Evolutionary conservation across 2,797 vertebrate genomes (phyloP), one percentile per base, ranked within the genome.

Genomic region (Buceros bicornis): DNA sequence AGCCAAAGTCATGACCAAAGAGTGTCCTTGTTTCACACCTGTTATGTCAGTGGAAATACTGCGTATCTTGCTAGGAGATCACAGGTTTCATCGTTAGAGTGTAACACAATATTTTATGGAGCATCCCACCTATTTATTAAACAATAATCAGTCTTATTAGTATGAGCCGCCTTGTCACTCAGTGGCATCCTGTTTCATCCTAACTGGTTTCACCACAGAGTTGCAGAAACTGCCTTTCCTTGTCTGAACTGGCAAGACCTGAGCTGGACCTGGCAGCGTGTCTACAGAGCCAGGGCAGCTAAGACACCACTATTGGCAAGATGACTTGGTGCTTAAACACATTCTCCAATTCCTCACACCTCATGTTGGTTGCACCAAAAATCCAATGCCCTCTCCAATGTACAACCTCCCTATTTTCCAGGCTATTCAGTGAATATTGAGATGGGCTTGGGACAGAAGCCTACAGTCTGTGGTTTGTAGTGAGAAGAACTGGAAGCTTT

Each of bases 181-280:
- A 58, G 16, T 6, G 21, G 18, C 33, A 35, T 37, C 26, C 56
- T 48, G 13, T n/a, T 73, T 81, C 29, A 50, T 47, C n/a, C 13
- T 28, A 83, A 56, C 47, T 21, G 31, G 15, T 64, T 87, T 78
- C 54, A 72, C 13, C 20, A 50, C 17, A 28, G 5, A 45, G 31
- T 0, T 70, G 22, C 48, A 66, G 51, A 84, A 79, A 82, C 4
- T n/a, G 42, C 6, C 53, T 54, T 80, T 77, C 18, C 22, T 42
- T 18, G 14, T 13, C 22, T 29, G 40, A 64, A 51, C 37, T 2
- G 3, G 37, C 0, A 0, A 72, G 43, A 83, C 8, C 24, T 17
- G 17, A 43, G 48, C 54, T 48, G 53, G 35, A 43, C 26, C 17
- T 79, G 40, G 47, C 28, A 85, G 31, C 0, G 0, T 22, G 43